Evolutionary conservation across 2,888 invertebrate genomes (phyloP).

Genomic region (Lycophotia porphyrea): DNA sequence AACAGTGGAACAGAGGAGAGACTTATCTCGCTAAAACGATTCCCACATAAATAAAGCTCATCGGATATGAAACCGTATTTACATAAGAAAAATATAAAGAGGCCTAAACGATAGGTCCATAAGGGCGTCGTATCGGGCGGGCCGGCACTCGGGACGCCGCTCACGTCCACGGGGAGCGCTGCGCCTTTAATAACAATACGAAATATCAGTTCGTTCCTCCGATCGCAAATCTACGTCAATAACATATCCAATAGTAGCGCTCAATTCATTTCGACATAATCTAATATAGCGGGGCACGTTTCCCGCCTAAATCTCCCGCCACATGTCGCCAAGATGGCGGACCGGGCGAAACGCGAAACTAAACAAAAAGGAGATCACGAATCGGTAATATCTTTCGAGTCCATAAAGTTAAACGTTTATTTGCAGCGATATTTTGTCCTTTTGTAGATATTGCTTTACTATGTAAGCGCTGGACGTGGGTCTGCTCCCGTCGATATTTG

Average conservation of each 20-base stretch:
- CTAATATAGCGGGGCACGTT: conserved; percentile 90
- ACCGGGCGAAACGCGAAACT: conserved; percentile 86
- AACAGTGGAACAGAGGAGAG: conserved; percentile 84
- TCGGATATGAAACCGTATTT: conserved; percentile 90
- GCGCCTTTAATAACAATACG: conserved; percentile 90
- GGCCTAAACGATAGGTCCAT: conserved; percentile 89
- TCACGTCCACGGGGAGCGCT: conserved; percentile 85
- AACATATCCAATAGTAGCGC: conserved; percentile 90
- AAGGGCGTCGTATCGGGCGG: conserved; percentile 85
- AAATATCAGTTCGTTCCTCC: conserved; percentile 91
- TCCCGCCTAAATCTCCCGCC: conserved; percentile 90
- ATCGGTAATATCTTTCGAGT: conserved; percentile 90
- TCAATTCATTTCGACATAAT: conserved; percentile 90
- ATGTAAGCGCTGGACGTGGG: conserved; percentile 77
- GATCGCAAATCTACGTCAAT: conserved; percentile 91
- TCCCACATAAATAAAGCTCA: conserved; percentile 91
- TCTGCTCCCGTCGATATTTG: conserved; percentile 66
- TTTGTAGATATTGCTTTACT: conserved; percentile 88
- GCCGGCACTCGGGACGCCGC: conserved; percentile 77
- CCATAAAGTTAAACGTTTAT: conserved; percentile 91
- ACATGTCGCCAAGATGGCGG: conserved; percentile 91
- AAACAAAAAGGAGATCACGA: conserved; percentile 90
- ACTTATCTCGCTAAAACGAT: conserved; percentile 90
- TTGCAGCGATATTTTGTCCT: conserved; percentile 90
- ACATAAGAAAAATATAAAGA: conserved; percentile 90